Base-by-base conservation (phyloP, 2,113 vertebrate species). In the Hemichromis elongatus region DNA sequence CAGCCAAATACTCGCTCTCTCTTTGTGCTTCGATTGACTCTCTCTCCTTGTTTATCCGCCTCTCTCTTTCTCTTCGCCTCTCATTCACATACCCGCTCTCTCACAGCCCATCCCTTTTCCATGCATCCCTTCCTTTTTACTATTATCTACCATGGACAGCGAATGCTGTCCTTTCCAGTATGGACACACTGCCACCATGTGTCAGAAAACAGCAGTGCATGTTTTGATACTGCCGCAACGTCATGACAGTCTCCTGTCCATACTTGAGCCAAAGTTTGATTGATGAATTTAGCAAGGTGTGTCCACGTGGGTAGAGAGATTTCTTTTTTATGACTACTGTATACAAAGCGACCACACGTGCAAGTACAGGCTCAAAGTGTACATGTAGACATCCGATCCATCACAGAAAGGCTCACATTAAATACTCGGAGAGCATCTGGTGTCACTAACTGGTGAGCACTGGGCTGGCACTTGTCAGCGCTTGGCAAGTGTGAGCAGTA, bases 161-260 rank as follows among this genome's bases (percentile, higher is more conserved):
- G 30, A 10, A 26, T 5, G 5, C 21, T 40, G 21, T 24, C 19
- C 50, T 63, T 66, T 80, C 11, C 9, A 59, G 80, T 33, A 85
- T 86, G 87, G 80, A 79, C 91, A 91, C 79, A 90, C 84, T 94
- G 95, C 94, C 96, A 89, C 91, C 95, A 81, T 89, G 90, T 95
- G 95, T 82, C 59, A 3, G 19, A 83, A 18, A 5, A 24, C 0
- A 52, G 84, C 78, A 94, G 55, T 93, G 89, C 95, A 91, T 57
- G 19, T 19, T 18, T 9, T 16, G 26, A 80, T 3, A 59, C 40
- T 90, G 80, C 89, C 55, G 90, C 92, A 91, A 80, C 84, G 79
- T 83, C 78, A 86, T 84, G 28, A 81, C 24, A 47, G 63, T 35
- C 55, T 56, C 37, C 77, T 61, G 54, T 47, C 55, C 55, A 13